phyloP scores from a whole-genome alignment of 1,140 invertebrate genomes.

The Nephotettix cincticeps region DNA sequence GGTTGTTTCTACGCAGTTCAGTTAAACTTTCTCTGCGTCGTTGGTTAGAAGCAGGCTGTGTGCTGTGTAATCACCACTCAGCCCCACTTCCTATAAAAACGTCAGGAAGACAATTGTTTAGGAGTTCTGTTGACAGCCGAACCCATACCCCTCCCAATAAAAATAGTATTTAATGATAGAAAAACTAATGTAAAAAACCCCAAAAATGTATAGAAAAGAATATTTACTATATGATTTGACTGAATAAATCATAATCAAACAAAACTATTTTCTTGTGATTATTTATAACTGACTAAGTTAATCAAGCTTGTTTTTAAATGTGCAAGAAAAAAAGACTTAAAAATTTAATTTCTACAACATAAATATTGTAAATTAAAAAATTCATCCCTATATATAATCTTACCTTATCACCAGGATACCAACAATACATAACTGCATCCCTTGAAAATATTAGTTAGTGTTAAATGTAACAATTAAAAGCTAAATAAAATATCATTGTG shows the following conservation, averaged over 20 bases:
- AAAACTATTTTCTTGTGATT: not conserved
- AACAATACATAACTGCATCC: not conserved
- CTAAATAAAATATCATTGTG: conserved; percentile 13
- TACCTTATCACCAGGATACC: not conserved
- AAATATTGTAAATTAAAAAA: not conserved
- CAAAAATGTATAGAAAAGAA: not conserved
- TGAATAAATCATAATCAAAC: not conserved
- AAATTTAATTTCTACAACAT: not conserved
- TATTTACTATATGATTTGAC: not conserved
- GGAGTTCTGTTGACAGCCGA: conserved; percentile 23
- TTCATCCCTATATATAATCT: not conserved
- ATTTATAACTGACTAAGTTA: not conserved
- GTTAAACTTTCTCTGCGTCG: conserved; percentile 29
- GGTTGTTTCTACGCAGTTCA: conserved; percentile 30
- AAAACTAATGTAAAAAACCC: not conserved
- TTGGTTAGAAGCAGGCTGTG: conserved; percentile 38
- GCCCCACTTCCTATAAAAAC: conserved; percentile 58
- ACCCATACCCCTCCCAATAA: conserved; percentile 24
- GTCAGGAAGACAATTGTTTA: conserved; percentile 52
- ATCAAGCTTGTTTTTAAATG: not conserved
- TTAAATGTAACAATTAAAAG: not conserved
- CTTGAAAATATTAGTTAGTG: not conserved
- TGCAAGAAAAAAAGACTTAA: not conserved
- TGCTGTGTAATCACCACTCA: conserved; percentile 46
- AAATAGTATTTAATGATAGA: not conserved